phyloP scores from a whole-genome alignment of 2,888 invertebrate genomes.

The Ochropleura plecta region DNA sequence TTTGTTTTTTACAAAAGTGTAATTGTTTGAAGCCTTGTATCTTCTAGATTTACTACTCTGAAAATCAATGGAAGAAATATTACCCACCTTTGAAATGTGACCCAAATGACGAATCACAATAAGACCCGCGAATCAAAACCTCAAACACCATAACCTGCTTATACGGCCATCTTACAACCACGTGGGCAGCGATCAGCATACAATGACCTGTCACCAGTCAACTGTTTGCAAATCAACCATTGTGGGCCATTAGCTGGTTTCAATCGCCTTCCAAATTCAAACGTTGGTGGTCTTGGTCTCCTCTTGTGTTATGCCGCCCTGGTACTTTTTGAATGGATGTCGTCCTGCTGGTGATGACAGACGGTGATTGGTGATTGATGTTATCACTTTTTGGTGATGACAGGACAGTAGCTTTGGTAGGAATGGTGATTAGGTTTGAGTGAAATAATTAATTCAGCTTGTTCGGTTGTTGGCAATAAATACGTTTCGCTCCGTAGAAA shows the following conservation, averaged over 20 bases:
- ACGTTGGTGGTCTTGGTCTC: slow-evolving; percentile 82
- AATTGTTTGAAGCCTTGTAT: not conserved
- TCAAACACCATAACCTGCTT: slow-evolving; percentile 54
- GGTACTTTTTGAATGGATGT: slow-evolving; percentile 60
- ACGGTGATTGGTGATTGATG: slow-evolving; percentile 30
- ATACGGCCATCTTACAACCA: slow-evolving; percentile 49
- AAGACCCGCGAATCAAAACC: slow-evolving; percentile 55
- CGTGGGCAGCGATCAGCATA: slow-evolving; percentile 83
- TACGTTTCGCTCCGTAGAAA: not conserved
- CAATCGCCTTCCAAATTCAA: slow-evolving; percentile 81
- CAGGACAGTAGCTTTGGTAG: not conserved
- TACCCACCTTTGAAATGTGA: slow-evolving; percentile 9
- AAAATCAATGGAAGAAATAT: not conserved
- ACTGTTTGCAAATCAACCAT: slow-evolving; percentile 88
- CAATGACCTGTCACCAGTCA: slow-evolving; percentile 82
- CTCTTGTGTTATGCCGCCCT: slow-evolving; percentile 61
- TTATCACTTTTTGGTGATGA: slow-evolving; percentile 20
- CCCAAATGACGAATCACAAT: slow-evolving; percentile 45
- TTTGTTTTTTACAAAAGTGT: not conserved
- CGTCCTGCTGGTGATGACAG: slow-evolving; percentile 35
- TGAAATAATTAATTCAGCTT: not conserved
- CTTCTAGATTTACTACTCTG: not conserved
- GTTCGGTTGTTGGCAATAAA: not conserved
- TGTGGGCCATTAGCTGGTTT: slow-evolving; percentile 82
- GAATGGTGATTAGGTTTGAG: not conserved